A percentile compares a stretch with the other conserved stretches of the same genome.
phyloP scores from a whole-genome alignment of 2,113 vertebrate species.

The Buteo buteo region DNA sequence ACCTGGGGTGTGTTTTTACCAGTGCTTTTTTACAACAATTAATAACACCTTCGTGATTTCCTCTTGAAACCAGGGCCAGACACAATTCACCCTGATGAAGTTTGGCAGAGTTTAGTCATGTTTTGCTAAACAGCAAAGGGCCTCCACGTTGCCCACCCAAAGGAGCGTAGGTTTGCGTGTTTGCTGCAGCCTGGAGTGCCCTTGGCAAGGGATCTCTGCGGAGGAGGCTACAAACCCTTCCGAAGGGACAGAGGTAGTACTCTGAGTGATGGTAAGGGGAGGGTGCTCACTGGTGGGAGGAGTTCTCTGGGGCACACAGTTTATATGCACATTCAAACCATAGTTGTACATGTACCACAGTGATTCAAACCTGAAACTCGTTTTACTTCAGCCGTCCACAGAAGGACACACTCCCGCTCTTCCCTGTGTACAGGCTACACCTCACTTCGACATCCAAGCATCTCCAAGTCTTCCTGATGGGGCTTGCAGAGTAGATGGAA shows the following conservation, averaged over 20 bases:
- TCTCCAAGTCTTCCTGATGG: neutral
- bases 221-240: neutral
- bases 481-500: neutral
- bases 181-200: neutral
- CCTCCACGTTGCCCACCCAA: rapidly evolving
- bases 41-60: neutral
- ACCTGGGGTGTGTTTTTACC: neutral
- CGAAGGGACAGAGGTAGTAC: too few species aligned
- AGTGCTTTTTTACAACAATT: neutral
- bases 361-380: neutral
- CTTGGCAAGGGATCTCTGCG: neutral
- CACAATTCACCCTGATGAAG: neutral
- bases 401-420: neutral
- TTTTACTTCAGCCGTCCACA: neutral
- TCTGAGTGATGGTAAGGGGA: neutral
- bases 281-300: too few species aligned
- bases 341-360: neutral
- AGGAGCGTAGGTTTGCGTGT: neutral
- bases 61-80: neutral
- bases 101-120: neutral
- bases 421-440: neutral
- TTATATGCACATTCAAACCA: neutral
- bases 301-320: neutral
- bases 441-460: neutral
- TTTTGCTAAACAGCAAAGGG: neutral